Evolutionary conservation across 2,113 vertebrate genomes (phyloP).

Genomic region (Takifugu flavidus): DNA sequence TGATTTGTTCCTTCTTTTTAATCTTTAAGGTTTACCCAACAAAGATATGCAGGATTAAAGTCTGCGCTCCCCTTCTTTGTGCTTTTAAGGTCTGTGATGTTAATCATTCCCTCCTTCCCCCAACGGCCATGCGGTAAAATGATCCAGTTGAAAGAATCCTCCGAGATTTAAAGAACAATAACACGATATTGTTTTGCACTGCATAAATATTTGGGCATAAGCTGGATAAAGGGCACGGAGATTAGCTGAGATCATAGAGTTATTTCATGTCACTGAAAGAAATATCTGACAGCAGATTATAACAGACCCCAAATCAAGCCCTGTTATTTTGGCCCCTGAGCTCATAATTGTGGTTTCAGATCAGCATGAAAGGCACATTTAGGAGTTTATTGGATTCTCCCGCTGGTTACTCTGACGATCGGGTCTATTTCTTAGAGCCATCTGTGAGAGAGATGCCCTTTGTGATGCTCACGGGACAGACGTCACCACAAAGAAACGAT

Average conservation of each 20-base stretch:
- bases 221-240: conserved; percentile 24
- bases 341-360: conserved; percentile 68
- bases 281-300: conserved; percentile 64
- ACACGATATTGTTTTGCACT: conserved; percentile 27
- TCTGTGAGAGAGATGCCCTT: conserved; percentile 53
- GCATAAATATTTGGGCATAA: conserved; percentile 50
- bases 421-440: conserved; percentile 40
- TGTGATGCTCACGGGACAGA: conserved; percentile 23
- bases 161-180: conserved; percentile 45
- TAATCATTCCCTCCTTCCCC: conserved; percentile 25
- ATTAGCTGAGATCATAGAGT: conserved; percentile 60
- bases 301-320: conserved; percentile 45
- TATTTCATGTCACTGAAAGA: conserved; percentile 68
- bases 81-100: conserved; percentile 31
- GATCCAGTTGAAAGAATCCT: conserved; percentile 28
- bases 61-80: conserved; percentile 21
- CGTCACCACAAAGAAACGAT: conserved; percentile 15
- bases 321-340: conserved; percentile 62
- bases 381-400: conserved; percentile 37
- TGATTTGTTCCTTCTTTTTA: conserved; percentile 6
- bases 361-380: conserved; percentile 61
- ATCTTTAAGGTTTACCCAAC: conserved; percentile 10
- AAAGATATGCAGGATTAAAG: conserved; percentile 19
- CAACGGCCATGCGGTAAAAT: conserved; percentile 8
- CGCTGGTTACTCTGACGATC: conserved; percentile 39